Evolutionary conservation across 2,888 invertebrate species (phyloP), one percentile per base, ranked within the genome.

Genomic region (Automeris io): DNA sequence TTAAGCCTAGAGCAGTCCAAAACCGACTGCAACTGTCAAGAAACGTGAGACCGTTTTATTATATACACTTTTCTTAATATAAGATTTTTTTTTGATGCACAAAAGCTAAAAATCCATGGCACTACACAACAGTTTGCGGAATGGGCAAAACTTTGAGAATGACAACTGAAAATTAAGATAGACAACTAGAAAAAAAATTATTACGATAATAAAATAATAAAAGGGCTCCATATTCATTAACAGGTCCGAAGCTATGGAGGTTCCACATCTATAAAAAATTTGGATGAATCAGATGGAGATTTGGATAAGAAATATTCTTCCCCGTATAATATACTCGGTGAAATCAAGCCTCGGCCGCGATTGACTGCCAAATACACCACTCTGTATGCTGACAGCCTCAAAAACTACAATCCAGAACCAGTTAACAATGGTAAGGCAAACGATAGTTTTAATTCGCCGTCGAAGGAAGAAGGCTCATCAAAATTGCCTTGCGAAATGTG

Each of bases 221-320:
- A 29, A 6, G 5, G 2, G 12, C 8, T n/a, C 11, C 16, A 19
- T 33, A 32, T 13, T 2, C 12, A 26, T 11, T 33, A 7, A 16
- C 46, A 87, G 87, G 68, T 78, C 2, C 82, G 74, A 50, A 89
- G 75, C 54, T 80, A 76, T 49, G 87, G 79, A 12, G 79, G 79
- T 1, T 85, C 80, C 8, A 70, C 80, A 0, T 88, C 85, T 1
- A 74, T 87, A 35, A 87, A 82, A 56, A 86, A 88, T 46, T 47
- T 87, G 33, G 88, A 88, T 41, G 88, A 87, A 39, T 85, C 79
- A 0, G 87, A 86, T 12, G 81, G 70, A 0, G 87, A 87, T 32
- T 46, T 72, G 18, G 82, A 82, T 51, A 85, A 85, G 58, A 86
- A 83, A 47, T 86, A 79, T 34, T 49, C 65, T 1, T 52, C 61